Evolutionary conservation across 2,888 invertebrate genomes (phyloP).

Genomic region (Acrocyrtus sp.): DNA sequence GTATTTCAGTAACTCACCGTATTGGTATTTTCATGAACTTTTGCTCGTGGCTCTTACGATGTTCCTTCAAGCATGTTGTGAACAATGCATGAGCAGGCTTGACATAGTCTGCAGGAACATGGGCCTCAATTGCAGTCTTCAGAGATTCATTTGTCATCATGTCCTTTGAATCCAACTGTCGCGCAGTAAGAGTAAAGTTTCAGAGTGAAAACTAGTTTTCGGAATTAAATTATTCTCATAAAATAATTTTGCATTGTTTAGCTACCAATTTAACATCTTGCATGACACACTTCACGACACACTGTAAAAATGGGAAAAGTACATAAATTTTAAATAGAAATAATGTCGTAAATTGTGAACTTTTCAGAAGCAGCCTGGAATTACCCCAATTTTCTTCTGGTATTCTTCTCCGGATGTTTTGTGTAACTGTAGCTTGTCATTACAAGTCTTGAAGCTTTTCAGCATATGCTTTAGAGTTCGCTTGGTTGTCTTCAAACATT

Average conservation of each 20-base stretch:
- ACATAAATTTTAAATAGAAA: too few species aligned
- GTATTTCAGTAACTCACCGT: too few species aligned
- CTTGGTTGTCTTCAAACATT: conserved; percentile 39
- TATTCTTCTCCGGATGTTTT: conserved; percentile 49
- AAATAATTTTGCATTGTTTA: too few species aligned
- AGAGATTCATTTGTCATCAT: conserved; percentile 35
- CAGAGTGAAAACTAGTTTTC: too few species aligned
- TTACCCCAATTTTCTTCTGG: conserved; percentile 52
- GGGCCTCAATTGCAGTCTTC: conserved; percentile 36
- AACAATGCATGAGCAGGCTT: conserved; percentile 33
- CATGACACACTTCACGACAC: conserved; percentile 60
- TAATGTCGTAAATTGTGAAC: too few species aligned
- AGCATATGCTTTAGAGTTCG: conserved; percentile 37
- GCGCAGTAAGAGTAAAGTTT: too few species aligned
- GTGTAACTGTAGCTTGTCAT: conserved; percentile 39
- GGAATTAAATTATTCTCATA: too few species aligned
- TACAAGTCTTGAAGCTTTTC: conserved; percentile 46
- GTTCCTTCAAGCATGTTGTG: conserved; percentile 22
- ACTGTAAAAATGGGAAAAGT: too few species aligned
- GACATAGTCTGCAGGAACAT: conserved; percentile 33
- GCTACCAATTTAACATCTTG: conserved; percentile 50
- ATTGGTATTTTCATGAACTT: too few species aligned
- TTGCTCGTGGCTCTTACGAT: too few species aligned
- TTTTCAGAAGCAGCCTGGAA: conserved; percentile 1
- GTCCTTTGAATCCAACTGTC: too few species aligned